phyloP scores from a whole-genome alignment of 1,140 invertebrate genomes.

The Geopemphigus sp. region DNA sequence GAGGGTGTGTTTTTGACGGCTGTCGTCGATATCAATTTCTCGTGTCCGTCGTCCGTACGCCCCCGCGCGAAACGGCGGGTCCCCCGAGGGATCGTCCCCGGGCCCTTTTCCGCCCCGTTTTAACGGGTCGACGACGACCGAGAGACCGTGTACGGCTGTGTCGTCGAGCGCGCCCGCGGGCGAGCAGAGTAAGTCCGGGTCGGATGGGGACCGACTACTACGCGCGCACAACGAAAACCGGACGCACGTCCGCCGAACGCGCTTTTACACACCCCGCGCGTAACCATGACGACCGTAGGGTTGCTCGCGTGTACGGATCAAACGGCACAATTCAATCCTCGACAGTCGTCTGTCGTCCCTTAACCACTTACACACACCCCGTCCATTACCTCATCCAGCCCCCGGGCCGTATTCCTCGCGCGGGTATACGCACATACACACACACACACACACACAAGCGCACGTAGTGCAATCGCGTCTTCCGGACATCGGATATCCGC shows the following conservation, averaged over 20 bases:
- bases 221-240: constrained; percentile 24
- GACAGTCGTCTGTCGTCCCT: background rate
- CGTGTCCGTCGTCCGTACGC: constrained; percentile 30
- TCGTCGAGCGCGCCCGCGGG: background rate
- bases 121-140: background rate
- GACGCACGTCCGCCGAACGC: constrained; percentile 23
- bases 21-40: constrained; percentile 49
- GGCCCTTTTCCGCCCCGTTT: background rate
- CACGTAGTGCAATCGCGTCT: background rate
- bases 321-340: constrained; percentile 31
- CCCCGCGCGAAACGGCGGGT: background rate
- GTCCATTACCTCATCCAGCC: no score
- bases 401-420: no score
- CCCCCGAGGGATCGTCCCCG: constrained; percentile 18
- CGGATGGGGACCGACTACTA: no score
- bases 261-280: no score
- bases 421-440: no score
- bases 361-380: background rate
- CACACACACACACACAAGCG: background rate
- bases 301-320: constrained; percentile 21
- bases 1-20: constrained; percentile 44
- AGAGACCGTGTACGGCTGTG: no score
- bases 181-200: no score
- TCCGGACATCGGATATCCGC: background rate
- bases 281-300: constrained; percentile 38